Conservation (phyloP, 2,888 invertebrate genomes). For the Aporophyla lueneburgensis region DNA sequence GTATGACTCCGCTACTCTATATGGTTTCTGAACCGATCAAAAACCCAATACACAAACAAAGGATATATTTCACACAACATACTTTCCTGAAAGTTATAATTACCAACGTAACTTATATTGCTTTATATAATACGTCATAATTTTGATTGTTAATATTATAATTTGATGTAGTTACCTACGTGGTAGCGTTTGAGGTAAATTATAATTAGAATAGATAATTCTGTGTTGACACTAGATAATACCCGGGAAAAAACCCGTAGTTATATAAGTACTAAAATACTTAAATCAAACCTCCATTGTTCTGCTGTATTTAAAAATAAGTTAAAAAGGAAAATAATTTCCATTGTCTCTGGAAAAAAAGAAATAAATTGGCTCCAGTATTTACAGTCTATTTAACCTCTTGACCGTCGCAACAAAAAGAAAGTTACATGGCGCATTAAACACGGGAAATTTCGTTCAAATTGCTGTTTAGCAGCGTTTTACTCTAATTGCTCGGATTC, state of each 20-base stretch:
- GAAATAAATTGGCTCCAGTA: slow-evolving; percentile 66
- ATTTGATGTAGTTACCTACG: background rate
- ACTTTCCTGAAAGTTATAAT: background rate
- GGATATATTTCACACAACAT: background rate
- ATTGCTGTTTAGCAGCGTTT: slow-evolving; percentile 87
- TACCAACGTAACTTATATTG: background rate
- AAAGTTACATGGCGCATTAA: slow-evolving; percentile 87
- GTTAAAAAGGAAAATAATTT: slow-evolving; percentile 46
- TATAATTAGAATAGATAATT: background rate
- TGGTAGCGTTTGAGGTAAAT: background rate
- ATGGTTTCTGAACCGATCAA: background rate
- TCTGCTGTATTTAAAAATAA: slow-evolving; percentile 50
- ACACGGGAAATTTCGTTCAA: slow-evolving; percentile 85
- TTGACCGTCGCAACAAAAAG: slow-evolving; percentile 81
- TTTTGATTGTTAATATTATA: background rate
- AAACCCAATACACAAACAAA: background rate
- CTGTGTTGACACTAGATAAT: background rate
- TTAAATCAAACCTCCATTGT: slow-evolving; percentile 38
- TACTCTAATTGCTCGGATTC: slow-evolving; percentile 87
- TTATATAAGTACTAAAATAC: slow-evolving; percentile 36
- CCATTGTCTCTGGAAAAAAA: slow-evolving; percentile 60
- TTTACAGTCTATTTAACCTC: slow-evolving; percentile 89
- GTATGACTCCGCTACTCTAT: background rate
- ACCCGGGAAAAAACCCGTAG: background rate
- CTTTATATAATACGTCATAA: background rate